Evolutionary conservation across 2,113 vertebrate species (phyloP), one percentile per base, ranked within the genome.

Genomic region (Hippopotamus amphibius): DNA sequence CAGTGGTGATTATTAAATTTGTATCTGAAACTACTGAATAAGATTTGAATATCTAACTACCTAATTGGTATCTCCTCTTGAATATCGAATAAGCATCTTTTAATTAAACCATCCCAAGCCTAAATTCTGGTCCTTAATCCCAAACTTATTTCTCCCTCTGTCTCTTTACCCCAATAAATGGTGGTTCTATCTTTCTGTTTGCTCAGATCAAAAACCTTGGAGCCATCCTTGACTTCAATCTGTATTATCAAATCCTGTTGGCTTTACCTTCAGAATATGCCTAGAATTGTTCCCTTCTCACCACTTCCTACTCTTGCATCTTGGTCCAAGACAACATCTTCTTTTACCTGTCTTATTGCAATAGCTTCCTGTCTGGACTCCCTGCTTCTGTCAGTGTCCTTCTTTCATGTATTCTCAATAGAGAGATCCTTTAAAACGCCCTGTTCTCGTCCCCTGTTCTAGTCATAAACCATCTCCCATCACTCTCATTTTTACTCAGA

Each of bases 341-440:
- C 50, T 93, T 68, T 77, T 80, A 61, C 37, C 68, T 93, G 87
- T 28, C 19, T 53, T 48, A 26, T 55, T 13, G 24, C 17, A 41
- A 0, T 65, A 41, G 37, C 63, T 22, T 88, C 6, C 15, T 85
- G 6, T 65, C n/a, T 88, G 53, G 68, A 28, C 74, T 69, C 4
- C 28, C 50, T 43, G 22, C 28, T 90, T 83, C 82, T 87, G 66
- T 48, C 82, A 15, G 8, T 43, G 33, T 55, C 4, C 14, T 55
- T 28, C 13, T 77, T 68, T 95, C 24, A 33, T 24, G 19, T 43
- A 61, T 55, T 86, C 33, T 82, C 6, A 61, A 6, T 61, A 74
- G 68, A 88, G n/a, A 46, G n/a, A 83, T 26, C 22, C 33, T 88
- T 91, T 61, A 76, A 77, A 94, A 92, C n/a, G 8, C n/a, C 72